A percentile compares a stretch with the other conserved stretches of the same genome.
Conservation (phyloP, 2,888 invertebrate species). For the Cryptocheilus praepositus region DNA sequence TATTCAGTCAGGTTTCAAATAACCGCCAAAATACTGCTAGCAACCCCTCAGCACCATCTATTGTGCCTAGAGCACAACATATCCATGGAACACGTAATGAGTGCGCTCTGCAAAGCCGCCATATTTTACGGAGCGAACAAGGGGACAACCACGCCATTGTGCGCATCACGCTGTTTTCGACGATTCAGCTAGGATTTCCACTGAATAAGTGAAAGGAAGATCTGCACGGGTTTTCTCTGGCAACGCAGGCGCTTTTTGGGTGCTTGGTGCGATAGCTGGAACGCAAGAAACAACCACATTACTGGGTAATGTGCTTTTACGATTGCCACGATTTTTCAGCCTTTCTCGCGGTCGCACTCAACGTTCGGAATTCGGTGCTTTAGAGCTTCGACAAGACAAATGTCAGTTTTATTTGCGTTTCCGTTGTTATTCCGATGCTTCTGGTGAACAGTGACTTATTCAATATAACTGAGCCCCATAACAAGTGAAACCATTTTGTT, state of each 20-base stretch:
- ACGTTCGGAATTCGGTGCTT: background rate
- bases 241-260: no score
- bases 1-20: no score
- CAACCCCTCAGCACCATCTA: background rate
- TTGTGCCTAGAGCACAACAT: background rate
- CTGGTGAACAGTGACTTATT: no score
- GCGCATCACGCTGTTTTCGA: conserved; percentile 31
- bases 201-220: background rate
- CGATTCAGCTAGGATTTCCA: conserved; percentile 12
- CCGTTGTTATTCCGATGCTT: no score
- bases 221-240: no score
- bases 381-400: no score
- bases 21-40: no score
- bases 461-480: no score
- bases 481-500: no score
- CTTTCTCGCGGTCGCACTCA: background rate
- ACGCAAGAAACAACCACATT: background rate
- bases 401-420: no score
- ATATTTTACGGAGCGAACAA: conserved; percentile 48
- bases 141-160: conserved; percentile 59
- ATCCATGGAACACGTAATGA: conserved; percentile 42
- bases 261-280: background rate
- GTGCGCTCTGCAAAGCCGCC: conserved; percentile 42
- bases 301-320: conserved; percentile 30
- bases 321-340: conserved; percentile 3